phyloP scores from a whole-genome alignment of 2,113 vertebrate species.

The Peromyscus maniculatus region DNA sequence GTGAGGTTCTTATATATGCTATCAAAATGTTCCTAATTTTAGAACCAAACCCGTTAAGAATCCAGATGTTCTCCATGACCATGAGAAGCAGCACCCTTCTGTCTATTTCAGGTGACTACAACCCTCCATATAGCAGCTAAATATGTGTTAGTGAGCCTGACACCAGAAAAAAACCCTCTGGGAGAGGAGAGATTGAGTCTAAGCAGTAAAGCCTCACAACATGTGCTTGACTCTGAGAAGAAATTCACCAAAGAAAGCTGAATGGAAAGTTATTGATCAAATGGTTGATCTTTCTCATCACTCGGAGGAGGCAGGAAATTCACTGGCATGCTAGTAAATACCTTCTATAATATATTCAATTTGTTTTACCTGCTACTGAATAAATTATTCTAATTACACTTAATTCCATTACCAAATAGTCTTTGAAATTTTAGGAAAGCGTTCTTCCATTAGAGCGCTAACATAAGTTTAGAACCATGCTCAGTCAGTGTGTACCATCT shows the following conservation, averaged over 20 bases:
- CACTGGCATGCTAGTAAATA: neutral
- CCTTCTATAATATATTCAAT: neutral
- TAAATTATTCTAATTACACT: slow-evolving; percentile 57
- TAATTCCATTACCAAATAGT: neutral
- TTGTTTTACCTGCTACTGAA: slow-evolving; percentile 25
- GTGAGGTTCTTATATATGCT: neutral
- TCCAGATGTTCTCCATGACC: neutral
- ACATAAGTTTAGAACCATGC: slow-evolving; percentile 15
- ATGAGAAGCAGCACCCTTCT: neutral
- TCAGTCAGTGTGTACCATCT: neutral
- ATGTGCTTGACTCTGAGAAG: neutral
- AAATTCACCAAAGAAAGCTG: neutral
- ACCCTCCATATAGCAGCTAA: neutral
- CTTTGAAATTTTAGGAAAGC: slow-evolving; percentile 31
- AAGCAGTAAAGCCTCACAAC: neutral
- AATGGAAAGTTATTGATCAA: neutral
- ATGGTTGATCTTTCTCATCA: neutral
- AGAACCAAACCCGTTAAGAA: slow-evolving; percentile 14
- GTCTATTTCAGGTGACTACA: neutral
- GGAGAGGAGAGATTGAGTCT: neutral
- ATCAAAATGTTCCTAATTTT: slow-evolving; percentile 46
- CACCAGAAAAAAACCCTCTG: neutral
- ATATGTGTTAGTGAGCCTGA: neutral
- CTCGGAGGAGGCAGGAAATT: neutral
- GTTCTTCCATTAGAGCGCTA: neutral